Evolutionary conservation across 2,797 vertebrate genomes (phyloP), one percentile per base, ranked within the genome.

Genomic region (Emys orbicularis): DNA sequence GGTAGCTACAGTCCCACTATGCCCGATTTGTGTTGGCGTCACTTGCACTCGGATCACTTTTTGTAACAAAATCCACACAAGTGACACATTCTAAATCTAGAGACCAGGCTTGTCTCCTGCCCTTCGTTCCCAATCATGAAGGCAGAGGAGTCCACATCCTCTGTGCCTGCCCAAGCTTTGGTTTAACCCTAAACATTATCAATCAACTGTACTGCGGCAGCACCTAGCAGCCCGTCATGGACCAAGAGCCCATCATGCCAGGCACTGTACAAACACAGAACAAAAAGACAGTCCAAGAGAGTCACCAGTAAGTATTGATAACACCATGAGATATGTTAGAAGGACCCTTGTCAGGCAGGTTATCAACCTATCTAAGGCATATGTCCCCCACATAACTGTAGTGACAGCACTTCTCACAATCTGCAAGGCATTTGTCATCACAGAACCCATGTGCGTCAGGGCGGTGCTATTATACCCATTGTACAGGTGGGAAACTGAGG

Each of bases 11-110:
- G 21, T 25, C 72, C 72, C 11, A 13, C 23, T 44, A 8, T 12
- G 6, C 52, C 53, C 52, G 8, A 41, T 87, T 2, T 23, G 27
- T 76, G 61, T 6, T 65, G 1, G 1, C 61, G 50, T 49, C 16
- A 50, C 84, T 54, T 1, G 37, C 12, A 10, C 83, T 59, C 31
- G 65, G 0, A 12, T 0, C 53, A 65, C 12, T 1, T 2, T 13
- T 0, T 41, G 54, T n/a, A 12, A 83, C 61, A 21, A 8, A 50
- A 79, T 13, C 5, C 25, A 6, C 4, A 0, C 0, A 1, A 84
- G 49, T 5, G 65, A 19, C 11, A 13, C n/a, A 44, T 74, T 74
- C 23, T 44, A 44, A 23, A 41, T 44, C 41, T 7, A 74, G 41
- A 74, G 72, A 25, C 23, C 72, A 44, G 72, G 25, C 72, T 74